A percentile compares a stretch with the other conserved stretches of the same genome.
Evolutionary conservation across 37 sponge, comb jelly and placozoan species (phyloP).

Genomic region (Axinella damicornis): DNA sequence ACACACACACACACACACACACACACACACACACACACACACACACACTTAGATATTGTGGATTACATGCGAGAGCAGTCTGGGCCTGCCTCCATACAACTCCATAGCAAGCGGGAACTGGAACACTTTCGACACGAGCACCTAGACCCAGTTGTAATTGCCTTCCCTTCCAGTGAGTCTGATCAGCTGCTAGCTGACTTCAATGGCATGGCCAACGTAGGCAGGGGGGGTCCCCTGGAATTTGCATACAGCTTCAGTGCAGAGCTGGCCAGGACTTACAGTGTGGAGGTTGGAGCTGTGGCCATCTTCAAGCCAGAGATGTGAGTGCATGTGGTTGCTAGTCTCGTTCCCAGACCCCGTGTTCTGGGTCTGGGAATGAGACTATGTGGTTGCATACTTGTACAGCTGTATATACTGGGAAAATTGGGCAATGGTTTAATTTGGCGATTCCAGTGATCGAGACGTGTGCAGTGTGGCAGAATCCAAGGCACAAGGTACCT

Average conservation of each 20-base stretch:
- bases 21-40: too few relatives aligned
- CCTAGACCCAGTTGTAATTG: slow-evolving; percentile 16
- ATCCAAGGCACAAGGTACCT: too few relatives aligned
- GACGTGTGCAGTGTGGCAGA: too few relatives aligned
- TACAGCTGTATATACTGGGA: too few relatives aligned
- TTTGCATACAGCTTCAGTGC: slow-evolving; percentile 31
- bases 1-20: too few relatives aligned
- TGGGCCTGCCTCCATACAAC: slow-evolving; percentile 40
- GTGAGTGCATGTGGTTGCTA: neutral
- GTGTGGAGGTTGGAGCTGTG: neutral
- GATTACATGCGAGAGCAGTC: slow-evolving; percentile 60
- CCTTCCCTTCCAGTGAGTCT: slow-evolving; percentile 38
- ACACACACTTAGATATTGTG: slow-evolving; percentile 42
- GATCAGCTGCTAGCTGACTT: slow-evolving; percentile 7
- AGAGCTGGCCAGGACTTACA: neutral
- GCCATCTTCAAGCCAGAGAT: slow-evolving; percentile 17
- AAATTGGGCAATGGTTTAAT: too few relatives aligned
- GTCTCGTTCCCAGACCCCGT: too few relatives aligned
- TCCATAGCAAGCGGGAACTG: slow-evolving; percentile 20
- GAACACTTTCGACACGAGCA: slow-evolving; percentile 4
- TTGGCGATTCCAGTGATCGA: too few relatives aligned
- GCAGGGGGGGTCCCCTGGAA: slow-evolving; percentile 7
- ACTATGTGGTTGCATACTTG: too few relatives aligned
- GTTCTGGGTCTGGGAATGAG: too few relatives aligned
- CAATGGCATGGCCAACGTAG: slow-evolving; percentile 26